phyloP scores from a whole-genome alignment of 2,888 invertebrate genomes.

The Boloria euphrosyne region DNA sequence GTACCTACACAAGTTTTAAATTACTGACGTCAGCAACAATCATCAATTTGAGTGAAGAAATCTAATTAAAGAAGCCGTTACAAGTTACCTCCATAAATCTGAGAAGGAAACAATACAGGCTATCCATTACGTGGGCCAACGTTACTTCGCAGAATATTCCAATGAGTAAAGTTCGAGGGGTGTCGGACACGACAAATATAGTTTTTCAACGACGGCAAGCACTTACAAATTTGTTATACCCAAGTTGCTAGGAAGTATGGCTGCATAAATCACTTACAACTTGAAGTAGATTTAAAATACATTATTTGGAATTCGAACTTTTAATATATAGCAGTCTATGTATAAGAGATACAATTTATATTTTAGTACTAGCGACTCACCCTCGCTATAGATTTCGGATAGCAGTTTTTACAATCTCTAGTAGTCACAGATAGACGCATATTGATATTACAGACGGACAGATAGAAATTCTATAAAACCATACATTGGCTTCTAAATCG shows the following conservation, averaged over 20 bases:
- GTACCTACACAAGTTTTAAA: conserved; percentile 49
- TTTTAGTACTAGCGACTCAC: background rate
- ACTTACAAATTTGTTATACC: conserved; percentile 66
- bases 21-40: conserved; percentile 77
- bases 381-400: too few species aligned
- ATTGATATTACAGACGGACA: too few species aligned
- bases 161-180: conserved; percentile 71
- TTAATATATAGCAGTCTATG: conserved; percentile 25
- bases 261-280: conserved; percentile 59
- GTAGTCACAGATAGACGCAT: too few species aligned
- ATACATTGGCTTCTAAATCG: too few species aligned
- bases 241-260: conserved; percentile 50
- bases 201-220: conserved; percentile 71
- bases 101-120: conserved; percentile 76
- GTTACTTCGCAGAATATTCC: conserved; percentile 73
- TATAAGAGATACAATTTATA: conserved; percentile 14
- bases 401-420: too few species aligned
- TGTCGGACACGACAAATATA: conserved; percentile 68
- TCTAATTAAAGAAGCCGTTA: conserved; percentile 82
- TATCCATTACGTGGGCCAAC: conserved; percentile 74
- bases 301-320: conserved; percentile 35
- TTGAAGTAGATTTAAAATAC: conserved; percentile 36
- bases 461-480: too few species aligned
- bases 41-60: conserved; percentile 79
- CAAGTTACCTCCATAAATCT: conserved; percentile 82